phyloP scores from a whole-genome alignment of 2,888 invertebrate species.

The Serripes groenlandicus region DNA sequence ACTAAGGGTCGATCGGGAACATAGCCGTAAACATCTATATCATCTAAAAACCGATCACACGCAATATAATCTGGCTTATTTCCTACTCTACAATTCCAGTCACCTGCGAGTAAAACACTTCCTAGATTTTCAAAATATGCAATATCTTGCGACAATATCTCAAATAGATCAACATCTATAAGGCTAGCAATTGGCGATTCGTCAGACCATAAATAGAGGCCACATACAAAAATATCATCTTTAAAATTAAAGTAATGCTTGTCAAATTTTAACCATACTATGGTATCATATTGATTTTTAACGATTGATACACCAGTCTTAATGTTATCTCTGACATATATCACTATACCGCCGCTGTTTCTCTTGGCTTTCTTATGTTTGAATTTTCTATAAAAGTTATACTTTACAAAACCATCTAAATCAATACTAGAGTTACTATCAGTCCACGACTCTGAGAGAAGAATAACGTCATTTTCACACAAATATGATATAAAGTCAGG shows the following conservation, averaged over 20 bases:
- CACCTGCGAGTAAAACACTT: constrained; percentile 37
- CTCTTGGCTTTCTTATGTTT: not conserved
- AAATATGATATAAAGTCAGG: not conserved
- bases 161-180: constrained; percentile 32
- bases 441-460: constrained; percentile 1
- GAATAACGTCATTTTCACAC: not conserved
- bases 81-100: constrained; percentile 33
- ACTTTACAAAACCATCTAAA: not conserved
- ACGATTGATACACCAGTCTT: not conserved
- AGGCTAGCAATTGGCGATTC: constrained; percentile 24
- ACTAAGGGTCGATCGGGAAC: too few relatives aligned
- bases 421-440: not conserved
- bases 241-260: not conserved
- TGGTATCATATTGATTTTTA: constrained; percentile 1
- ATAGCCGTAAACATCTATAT: too few relatives aligned
- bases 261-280: constrained; percentile 18
- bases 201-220: not conserved
- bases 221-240: constrained; percentile 1
- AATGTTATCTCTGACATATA: not conserved
- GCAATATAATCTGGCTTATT: not conserved
- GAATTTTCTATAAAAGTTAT: not conserved
- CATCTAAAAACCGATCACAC: too few relatives aligned
- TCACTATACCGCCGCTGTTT: not conserved
- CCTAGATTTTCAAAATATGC: constrained; percentile 13
- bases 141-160: constrained; percentile 18